A percentile compares a stretch with the other conserved stretches of the same genome.
These are phyloP conservation scores for Rhinolophus sinicus DNA, from an alignment of 2,113 vertebrate species.

Conservation along the genomic window DNA sequence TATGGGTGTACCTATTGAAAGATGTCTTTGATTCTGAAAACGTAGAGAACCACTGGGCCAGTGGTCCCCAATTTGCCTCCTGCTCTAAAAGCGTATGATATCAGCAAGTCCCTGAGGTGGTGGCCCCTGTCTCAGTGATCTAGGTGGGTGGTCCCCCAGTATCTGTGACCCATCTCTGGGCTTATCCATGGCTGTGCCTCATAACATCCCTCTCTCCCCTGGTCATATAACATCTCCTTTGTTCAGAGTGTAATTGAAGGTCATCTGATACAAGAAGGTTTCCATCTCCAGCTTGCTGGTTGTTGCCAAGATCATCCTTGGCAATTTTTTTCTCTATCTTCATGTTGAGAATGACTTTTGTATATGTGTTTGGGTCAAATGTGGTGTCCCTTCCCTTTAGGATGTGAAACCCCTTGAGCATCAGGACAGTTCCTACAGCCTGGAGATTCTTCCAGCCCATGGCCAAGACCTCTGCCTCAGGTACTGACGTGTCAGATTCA, in stretches of 20 bases:
- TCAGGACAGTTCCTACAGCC: not conserved
- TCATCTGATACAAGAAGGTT: not conserved
- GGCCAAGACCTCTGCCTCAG: not conserved
- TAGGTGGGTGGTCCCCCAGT: not conserved
- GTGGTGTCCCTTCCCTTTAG: not conserved
- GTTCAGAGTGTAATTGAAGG: not conserved
- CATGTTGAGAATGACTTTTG: not conserved
- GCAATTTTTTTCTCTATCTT: not conserved
- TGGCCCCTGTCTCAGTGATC: not conserved
- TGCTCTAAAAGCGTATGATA: not conserved
- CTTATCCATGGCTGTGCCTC: not conserved
- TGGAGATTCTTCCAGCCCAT: not conserved
- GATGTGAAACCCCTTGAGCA: not conserved
- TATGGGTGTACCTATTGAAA: not conserved
- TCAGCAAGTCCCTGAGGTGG: not conserved
- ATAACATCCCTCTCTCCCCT: not conserved
- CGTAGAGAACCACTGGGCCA: not conserved
- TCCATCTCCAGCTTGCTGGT: not conserved
- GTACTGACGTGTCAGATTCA: fast-evolving
- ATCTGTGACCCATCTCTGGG: not conserved
- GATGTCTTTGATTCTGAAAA: not conserved
- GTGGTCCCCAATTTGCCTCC: not conserved
- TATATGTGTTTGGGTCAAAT: not conserved
- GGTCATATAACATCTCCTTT: not conserved
- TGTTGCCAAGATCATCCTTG: not conserved